Evolutionary conservation across 2,113 vertebrate species (phyloP).

Genomic region (Marcusenius ussheri): DNA sequence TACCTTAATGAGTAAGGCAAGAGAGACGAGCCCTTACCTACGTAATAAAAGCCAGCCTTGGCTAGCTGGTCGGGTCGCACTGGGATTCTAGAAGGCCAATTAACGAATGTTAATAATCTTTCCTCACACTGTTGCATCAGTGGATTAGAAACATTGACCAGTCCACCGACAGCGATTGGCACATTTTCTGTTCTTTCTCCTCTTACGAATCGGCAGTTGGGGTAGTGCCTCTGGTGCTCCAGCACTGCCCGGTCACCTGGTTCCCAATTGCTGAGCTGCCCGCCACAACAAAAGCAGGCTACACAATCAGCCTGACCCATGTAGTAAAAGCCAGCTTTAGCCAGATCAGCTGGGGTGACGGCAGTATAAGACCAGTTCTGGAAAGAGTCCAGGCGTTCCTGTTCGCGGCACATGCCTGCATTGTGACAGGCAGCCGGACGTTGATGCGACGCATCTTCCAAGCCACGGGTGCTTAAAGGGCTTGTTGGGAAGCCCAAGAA

Average conservation of each 20-base stretch:
- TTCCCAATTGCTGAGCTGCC: constrained; percentile 89
- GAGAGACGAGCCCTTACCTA: constrained; percentile 64
- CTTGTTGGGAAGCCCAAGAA: constrained; percentile 69
- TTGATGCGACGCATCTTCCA: constrained; percentile 68
- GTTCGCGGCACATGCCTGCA: constrained; percentile 76
- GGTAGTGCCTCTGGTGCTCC: constrained; percentile 89
- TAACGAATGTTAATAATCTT: constrained; percentile 79
- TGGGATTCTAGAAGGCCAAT: constrained; percentile 83
- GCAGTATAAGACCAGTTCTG: constrained; percentile 72
- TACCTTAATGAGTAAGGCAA: neutral
- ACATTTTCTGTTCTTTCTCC: constrained; percentile 64
- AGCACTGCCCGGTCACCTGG: constrained; percentile 86
- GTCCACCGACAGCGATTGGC: constrained; percentile 51
- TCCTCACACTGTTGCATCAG: constrained; percentile 84
- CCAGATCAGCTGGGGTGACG: constrained; percentile 75
- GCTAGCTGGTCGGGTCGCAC: constrained; percentile 86
- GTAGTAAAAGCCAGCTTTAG: constrained; percentile 91
- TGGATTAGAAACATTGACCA: constrained; percentile 78
- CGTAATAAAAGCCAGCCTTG: constrained; percentile 94
- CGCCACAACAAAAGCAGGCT: constrained; percentile 88
- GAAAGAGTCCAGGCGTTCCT: constrained; percentile 78
- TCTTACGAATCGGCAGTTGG: constrained; percentile 78
- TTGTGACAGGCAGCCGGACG: constrained; percentile 60
- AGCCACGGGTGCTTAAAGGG: constrained; percentile 61
- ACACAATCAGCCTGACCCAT: constrained; percentile 81